Evolutionary conservation across 2,888 invertebrate species (phyloP), one percentile per base, ranked within the genome.

Genomic region (Nomada fucata): DNA sequence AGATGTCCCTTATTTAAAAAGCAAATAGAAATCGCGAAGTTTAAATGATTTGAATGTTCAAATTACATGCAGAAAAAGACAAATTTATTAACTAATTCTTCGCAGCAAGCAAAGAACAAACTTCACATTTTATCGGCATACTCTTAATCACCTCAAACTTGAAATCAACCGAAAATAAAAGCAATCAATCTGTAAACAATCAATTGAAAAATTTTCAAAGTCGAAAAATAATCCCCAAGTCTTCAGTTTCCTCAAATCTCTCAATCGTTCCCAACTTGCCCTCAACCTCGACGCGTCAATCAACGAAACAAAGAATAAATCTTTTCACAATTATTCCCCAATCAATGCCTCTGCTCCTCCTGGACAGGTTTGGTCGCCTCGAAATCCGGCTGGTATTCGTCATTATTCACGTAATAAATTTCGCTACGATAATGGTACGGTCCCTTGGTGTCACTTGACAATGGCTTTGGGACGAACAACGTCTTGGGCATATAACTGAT

Each of bases 401-500:
- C 90, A 11, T 90, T 84, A 13, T 90, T 88, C 50, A 91, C 44
- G 69, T 91, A 92, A 71, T 92, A 93, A 65, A 93, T 70, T 68
- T 92, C 91, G 73, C 89, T 93, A 13, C 90, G 91, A 71, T 93
- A 93, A 13, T 88, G 85, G 55, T 90, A 89, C 0, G 88, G 73
- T 2, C 88, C 89, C n/a, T 89, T 90, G 1, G 73, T 76, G 11
- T 91, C 91, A 1, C 90, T 86, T 0, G 90, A 83, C 42, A 93
- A 60, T 0, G 92, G 92, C 74, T 92, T 91, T 0, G 93, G 93
- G 0, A 93, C 80, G 65, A 93, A 93, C 18, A 91, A 52, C 4
- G 84, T 85, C 75, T 92, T 91, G 9, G 93, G 91, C 50, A 89
- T 90, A 76, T 91, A 92, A 2, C 71, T 23, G 50, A 93, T 93